Evolutionary conservation across 2,113 vertebrate genomes (phyloP), one percentile per base, ranked within the genome.

Genomic region (Passer domesticus): DNA sequence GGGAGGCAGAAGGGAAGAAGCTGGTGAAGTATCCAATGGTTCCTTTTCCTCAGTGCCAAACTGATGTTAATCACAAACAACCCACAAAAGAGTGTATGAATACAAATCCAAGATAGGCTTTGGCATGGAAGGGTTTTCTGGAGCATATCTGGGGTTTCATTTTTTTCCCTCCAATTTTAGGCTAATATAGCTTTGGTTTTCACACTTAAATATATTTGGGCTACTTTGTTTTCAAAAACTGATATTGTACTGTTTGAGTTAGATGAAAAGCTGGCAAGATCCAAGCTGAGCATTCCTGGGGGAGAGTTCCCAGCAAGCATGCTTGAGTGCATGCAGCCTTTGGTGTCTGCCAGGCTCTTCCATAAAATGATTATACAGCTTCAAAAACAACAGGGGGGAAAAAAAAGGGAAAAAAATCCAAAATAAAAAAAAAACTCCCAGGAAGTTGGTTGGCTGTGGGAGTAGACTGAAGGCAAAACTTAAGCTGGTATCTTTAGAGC

Each of bases 241-340:
- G 66, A 25, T 44, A 28, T 87, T 89, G 76, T 81, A 81, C 85
- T 92, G 16, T 87, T 84, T 79, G 80, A 92, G 79, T 92, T 93
- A 56, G 77, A 78, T 64, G 90, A 93, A 75, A 93, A 78, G 53
- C 83, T 92, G 69, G 58, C 80, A 52, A 78, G 66, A 93, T 84
- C 83, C 73, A 75, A 93, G 92, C 46, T 56, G 88, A 95, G 69
- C 53, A 87, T 93, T 96, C 93, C 90, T 94, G 69, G 58, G 89
- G 86, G 74, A 93, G 73, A 90, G 74, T 96, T 96, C 95, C 93
- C 92, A 95, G 95, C 94, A 95, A 88, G 76, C 69, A 52, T 46
- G 62, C 69, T 60, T 92, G 85, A 92, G 70, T 92, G 84, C 3
- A 0, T 94, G 87, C 86, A 95, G 94, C 88, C 83, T 86, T 93